Percentiles rank a stretch among this genome's conserved stretches.
These are phyloP conservation scores for Pristiophorus japonicus DNA, from an alignment of 2,113 vertebrate species.

Conservation along the genomic window DNA sequence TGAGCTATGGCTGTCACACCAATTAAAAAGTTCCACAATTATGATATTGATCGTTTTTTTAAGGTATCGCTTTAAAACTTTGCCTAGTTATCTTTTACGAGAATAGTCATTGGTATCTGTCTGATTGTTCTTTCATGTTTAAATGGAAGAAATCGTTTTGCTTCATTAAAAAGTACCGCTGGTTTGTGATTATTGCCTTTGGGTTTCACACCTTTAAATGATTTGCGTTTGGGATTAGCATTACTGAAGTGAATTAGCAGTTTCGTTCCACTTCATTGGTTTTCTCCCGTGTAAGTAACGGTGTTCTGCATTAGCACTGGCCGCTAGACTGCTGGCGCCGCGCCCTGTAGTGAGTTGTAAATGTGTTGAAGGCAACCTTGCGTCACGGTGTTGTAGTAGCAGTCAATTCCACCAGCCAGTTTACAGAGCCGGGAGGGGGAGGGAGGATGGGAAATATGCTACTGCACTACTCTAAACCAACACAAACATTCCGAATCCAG, in stretches of 20 bases:
- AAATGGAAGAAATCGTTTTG: slow-evolving; percentile 44
- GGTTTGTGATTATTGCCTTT: slow-evolving; percentile 37
- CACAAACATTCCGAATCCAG: not conserved
- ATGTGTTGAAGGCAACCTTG: not conserved
- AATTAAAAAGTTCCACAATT: not conserved
- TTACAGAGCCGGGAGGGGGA: not conserved
- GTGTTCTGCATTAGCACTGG: too few species aligned
- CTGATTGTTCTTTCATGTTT: not conserved
- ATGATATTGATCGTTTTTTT: not conserved
- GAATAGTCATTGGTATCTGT: not conserved
- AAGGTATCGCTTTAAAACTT: not conserved
- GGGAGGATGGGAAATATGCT: too few species aligned
- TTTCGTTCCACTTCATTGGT: too few species aligned
- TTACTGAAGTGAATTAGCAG: not conserved
- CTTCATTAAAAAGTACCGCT: slow-evolving; percentile 41
- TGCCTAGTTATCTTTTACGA: not conserved
- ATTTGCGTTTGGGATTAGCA: not conserved
- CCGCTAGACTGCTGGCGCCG: slow-evolving; percentile 16
- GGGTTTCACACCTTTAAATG: not conserved
- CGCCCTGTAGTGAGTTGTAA: not conserved
- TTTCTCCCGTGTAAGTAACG: not conserved
- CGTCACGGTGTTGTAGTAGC: not conserved
- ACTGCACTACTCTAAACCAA: not conserved
- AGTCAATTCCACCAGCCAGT: not conserved
- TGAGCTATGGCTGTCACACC: too few species aligned